Evolutionary conservation across 1,140 invertebrate species (phyloP), one percentile per base, ranked within the genome.

Genomic region (Drosophila pallidifrons): DNA sequence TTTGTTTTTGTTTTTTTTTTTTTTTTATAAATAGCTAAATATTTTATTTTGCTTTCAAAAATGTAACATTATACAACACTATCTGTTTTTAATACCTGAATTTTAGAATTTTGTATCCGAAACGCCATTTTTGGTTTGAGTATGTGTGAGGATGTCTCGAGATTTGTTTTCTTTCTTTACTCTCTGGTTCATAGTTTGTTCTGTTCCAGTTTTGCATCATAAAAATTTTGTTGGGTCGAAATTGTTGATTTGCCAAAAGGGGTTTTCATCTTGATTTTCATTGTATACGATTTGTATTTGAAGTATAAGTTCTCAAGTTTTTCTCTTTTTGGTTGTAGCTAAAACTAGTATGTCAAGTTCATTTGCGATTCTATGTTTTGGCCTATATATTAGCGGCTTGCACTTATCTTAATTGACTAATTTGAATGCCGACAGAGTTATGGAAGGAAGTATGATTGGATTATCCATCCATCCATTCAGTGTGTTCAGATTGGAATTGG

Each of bases 91-190:
- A 85, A 77, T 92, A 92, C 91, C 91, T 92, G 91, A 92, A 91
- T 92, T 92, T 92, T 92, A 92, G 91, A 92, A 92, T 92, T 92
- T 92, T 92, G 91, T 83, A 88, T 92, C 91, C 91, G 91, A 92
- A 92, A 92, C 87, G 82, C 87, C 75, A 61, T 91, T 88, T 88
- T 82, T 75, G 76, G 67, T 88, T 75, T 76, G 60, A 82, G 25
- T 67, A 67, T 65, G 57, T 60, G 71, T 60, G 11, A 13, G 38
- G 54, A 8, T 51, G 59, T 70, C 5, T 69, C 28, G 51, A 25
- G 83, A 75, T 75, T 55, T 54, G 45, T 64, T 75, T 66, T 45
- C 13, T 75, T 67, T 61, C 13, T 54, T 63, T 8, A 59, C 61
- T 71, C n/a, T 49, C 20, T 68, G 60, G 52, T 32, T 32, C 35